phyloP scores from a whole-genome alignment of 2,888 invertebrate genomes.

The Hedya salicella region DNA sequence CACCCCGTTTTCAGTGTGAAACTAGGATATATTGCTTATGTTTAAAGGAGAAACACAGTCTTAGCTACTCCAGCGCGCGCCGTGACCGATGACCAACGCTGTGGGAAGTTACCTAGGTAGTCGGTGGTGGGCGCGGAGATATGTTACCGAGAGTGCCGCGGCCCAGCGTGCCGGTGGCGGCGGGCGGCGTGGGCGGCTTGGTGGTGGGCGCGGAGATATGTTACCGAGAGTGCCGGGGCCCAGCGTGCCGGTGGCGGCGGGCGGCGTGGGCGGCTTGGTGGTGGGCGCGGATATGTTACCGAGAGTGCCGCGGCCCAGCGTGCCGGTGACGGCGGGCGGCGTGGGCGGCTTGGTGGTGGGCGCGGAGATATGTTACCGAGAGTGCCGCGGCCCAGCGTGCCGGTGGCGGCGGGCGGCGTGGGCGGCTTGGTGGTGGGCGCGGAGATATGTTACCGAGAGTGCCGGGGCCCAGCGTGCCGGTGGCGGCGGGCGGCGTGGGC shows the following conservation, averaged over 20 bases:
- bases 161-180: conserved; percentile 85
- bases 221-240: conserved; percentile 86
- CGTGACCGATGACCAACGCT: conserved; percentile 97
- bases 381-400: conserved; percentile 88
- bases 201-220: conserved; percentile 94
- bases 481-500: conserved; percentile 95
- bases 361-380: conserved; percentile 83
- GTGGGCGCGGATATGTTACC: conserved; percentile 92
- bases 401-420: conserved; percentile 89
- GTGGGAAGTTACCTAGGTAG: not conserved
- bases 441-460: conserved; percentile 76
- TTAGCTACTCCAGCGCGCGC: conserved; percentile 89
- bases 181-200: conserved; percentile 98
- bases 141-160: conserved; percentile 76
- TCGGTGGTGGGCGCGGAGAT: no score
- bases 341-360: no score
- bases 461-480: conserved; percentile 80
- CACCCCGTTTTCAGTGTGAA: no score
- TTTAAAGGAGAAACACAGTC: no score
- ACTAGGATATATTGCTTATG: no score
- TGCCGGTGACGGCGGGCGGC: conserved; percentile 91
- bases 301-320: conserved; percentile 77
- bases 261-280: conserved; percentile 89
- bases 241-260: conserved; percentile 90
- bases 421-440: no score